Base-by-base conservation (phyloP, 2,888 invertebrate genomes). In the Bellardia pandia region DNA sequence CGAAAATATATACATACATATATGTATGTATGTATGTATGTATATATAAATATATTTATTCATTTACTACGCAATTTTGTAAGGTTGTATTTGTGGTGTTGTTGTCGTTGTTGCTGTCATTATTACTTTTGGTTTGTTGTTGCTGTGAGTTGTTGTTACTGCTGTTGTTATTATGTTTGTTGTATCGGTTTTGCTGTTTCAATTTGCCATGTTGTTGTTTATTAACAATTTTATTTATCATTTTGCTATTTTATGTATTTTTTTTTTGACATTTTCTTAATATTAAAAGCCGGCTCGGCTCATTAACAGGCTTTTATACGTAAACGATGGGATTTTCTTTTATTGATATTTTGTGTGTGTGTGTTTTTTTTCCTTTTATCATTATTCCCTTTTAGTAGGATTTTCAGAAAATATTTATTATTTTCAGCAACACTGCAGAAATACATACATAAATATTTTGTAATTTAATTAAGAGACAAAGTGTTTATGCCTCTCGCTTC, bases 41-140 rank as follows among this genome's bases (percentile, higher is more conserved):
- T 23, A 23, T 23, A 23, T 23, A 23, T 23, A 23, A 23, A 23
- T 23, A 37, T 37, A 37, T 37, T 33, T 69, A 71, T 83, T 69
- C 74, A 75, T 74, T 85, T 87, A 87, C 81, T 87, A 85, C 85
- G 85, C 87, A 87, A 69, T 85, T 85, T 87, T 85, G 16, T 80
- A 58, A 66, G 53, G 53, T 56, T 66, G 75, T 66, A 51, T 77
- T 60, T 76, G 86, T 71, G 60, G 48, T 74, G 48, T 64, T 71
- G n/a, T 71, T 53, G 23, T 53, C 37, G 8, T 60, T 68, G 51
- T 37, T 76, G 82, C 42, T 69, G 68, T 60, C 30, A 58, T 51
- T 72, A 42, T 74, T 71, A 62, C 69, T 64, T 66, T 76, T 37
- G 53, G 11, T 80, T 72, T 68, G 40, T 79, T 71, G 53, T 45